Base-by-base conservation (phyloP, 2,888 invertebrate genomes). In the Oscheius sp. region DNA sequence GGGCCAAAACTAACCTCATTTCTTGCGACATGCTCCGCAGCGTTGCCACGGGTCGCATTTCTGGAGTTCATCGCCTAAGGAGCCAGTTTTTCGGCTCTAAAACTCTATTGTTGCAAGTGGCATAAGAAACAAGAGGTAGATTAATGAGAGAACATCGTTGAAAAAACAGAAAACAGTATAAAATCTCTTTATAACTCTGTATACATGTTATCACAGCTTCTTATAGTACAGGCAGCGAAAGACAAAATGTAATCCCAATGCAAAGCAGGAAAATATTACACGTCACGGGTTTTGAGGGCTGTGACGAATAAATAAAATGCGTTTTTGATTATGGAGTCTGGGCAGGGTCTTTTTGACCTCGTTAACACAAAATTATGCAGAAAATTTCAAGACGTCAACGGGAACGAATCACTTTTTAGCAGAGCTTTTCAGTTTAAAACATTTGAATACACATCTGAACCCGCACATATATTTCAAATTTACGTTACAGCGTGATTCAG, bases 21-120 rank as follows among this genome's bases (percentile, higher is more conserved):
- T 53, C 68, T 29, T 9, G 68, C 68, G 55, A 68, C 55, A 10
- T 68, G 35, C 55, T 68, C 68, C 11, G 68, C 68, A 33, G 53
- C 42, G 21, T 68, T 68, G n/a, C 47, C 29, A 47, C 33, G 13
- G 13, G 48, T 5, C 32, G 29, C 21, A 37, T 13, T 53, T 68
- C 13, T 68, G 42, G 3, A 37, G 37, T 35, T 68, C 68, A 68
- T 68, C 55, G 21, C 68, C 68, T 33, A 37, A 13, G 42, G 9
- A 21, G 9, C 33, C 37, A 33, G 35, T 37, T 29, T 9, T 35
- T 63, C 10, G 21, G 42, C 42, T 42, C 42, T 42, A 7, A 42
- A 42, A 42, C 7, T 42, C 42, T 42, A 21, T 21, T 42, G 4
- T 42, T 42, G 42, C 3, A 42, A 42, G 48, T 47, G 47, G 48